These are phyloP conservation scores for Archaeoteleia sp. DNA, from an alignment of 2,888 invertebrate genomes.

Conservation along the genomic window DNA sequence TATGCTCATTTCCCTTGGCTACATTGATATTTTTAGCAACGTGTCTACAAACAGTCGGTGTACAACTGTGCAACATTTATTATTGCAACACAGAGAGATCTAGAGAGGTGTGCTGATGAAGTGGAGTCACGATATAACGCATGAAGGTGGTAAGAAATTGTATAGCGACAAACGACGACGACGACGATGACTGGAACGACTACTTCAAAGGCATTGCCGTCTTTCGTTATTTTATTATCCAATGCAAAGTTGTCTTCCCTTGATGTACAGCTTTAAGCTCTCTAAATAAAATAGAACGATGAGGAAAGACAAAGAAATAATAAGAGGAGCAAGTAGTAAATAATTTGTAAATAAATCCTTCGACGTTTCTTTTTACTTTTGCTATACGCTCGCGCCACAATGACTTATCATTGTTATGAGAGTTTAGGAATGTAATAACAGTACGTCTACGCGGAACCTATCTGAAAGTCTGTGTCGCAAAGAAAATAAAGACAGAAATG, in stretches of 20 bases:
- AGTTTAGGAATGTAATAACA: too few relatives aligned
- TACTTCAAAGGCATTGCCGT: conserved; percentile 62
- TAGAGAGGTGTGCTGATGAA: conserved; percentile 39
- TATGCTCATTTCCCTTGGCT: conserved; percentile 21
- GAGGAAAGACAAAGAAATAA: not conserved
- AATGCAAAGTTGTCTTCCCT: conserved; percentile 19
- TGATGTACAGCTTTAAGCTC: conserved; percentile 9
- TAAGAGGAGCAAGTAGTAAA: not conserved
- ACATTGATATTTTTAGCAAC: conserved; percentile 62
- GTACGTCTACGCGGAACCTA: too few relatives aligned
- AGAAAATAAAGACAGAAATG: too few relatives aligned
- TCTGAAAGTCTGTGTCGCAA: too few relatives aligned
- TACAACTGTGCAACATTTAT: conserved; percentile 57
- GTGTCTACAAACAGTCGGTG: conserved; percentile 60
- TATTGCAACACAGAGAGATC: conserved; percentile 55
- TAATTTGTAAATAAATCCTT: too few relatives aligned
- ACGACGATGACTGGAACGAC: conserved; percentile 45
- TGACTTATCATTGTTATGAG: too few relatives aligned
- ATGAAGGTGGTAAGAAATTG: conserved; percentile 56
- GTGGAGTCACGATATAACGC: conserved; percentile 25
- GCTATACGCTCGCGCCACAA: too few relatives aligned
- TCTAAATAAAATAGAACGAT: too few relatives aligned
- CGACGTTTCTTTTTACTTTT: too few relatives aligned
- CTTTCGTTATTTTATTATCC: conserved; percentile 59
- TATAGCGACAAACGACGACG: conserved; percentile 48